phyloP scores from a whole-genome alignment of 53 echinoderm and acorn worm species.

The Arbacia lixula region DNA sequence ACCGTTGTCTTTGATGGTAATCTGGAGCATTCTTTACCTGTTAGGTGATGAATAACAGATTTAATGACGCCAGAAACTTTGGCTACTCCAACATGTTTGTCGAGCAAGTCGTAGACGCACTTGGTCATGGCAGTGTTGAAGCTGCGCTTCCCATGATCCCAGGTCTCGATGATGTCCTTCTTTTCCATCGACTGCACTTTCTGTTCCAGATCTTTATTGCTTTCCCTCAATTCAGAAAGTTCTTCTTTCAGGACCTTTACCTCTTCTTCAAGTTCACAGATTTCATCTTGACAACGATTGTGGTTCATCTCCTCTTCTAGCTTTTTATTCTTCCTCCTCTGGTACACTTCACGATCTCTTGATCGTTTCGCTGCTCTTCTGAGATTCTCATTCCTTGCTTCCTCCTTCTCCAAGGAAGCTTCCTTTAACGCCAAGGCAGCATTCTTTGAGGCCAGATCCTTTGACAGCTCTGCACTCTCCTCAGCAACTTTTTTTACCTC shows the following conservation, averaged over 20 bases:
- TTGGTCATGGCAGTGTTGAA: background rate
- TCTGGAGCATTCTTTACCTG: too few species aligned
- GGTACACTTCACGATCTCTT: too few species aligned
- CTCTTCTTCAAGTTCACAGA: background rate
- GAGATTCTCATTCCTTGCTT: too few species aligned
- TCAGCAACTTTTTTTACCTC: too few species aligned
- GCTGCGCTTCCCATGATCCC: background rate
- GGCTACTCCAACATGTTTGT: background rate
- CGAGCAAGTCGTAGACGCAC: background rate
- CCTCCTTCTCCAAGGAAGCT: too few species aligned
- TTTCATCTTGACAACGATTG: background rate
- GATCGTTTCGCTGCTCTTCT: too few species aligned
- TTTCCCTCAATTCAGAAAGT: background rate
- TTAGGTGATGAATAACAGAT: background rate
- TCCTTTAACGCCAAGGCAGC: too few species aligned
- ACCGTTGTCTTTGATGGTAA: too few species aligned
- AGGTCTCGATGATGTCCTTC: background rate
- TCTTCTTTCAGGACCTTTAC: background rate
- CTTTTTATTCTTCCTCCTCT: too few species aligned
- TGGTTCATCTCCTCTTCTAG: too few species aligned
- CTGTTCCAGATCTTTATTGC: background rate
- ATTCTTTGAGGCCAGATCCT: too few species aligned
- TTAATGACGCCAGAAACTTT: background rate
- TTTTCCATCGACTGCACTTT: background rate
- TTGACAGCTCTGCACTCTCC: too few species aligned